These are phyloP conservation scores for Cheumatopsyche charites DNA, from an alignment of 1,140 invertebrate genomes.

Conservation along the genomic window DNA sequence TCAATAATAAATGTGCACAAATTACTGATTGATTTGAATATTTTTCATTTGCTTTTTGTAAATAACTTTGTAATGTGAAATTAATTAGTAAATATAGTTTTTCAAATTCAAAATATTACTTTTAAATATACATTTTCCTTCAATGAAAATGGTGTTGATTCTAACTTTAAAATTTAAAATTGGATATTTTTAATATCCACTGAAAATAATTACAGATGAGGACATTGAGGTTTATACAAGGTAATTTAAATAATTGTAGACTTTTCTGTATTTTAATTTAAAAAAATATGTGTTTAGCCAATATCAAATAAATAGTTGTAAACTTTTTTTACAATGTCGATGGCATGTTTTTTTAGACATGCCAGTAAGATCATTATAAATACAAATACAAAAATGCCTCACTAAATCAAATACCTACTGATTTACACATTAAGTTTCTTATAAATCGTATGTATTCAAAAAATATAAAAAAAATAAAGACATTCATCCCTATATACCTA, in stretches of 20 bases:
- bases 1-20: constrained; percentile 1
- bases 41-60: not conserved
- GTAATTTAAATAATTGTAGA: constrained; percentile 49
- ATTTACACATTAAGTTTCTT: no score
- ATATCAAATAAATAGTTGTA: constrained; percentile 26
- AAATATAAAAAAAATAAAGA: no score
- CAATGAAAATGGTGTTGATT: constrained; percentile 15
- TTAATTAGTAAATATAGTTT: constrained; percentile 18
- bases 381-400: not conserved
- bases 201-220: constrained; percentile 43
- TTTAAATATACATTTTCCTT: not conserved
- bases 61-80: constrained; percentile 4
- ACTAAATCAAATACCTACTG: not conserved
- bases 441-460: no score
- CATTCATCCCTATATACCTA: no score
- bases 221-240: constrained; percentile 49
- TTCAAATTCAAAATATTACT: constrained; percentile 5
- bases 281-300: constrained; percentile 29
- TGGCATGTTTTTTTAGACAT: constrained; percentile 1
- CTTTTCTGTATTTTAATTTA: constrained; percentile 40
- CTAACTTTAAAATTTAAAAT: constrained; percentile 9
- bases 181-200: constrained; percentile 19
- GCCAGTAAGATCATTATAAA: not conserved
- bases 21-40: not conserved
- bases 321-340: constrained; percentile 7